These are phyloP conservation scores for Chrysolina americana DNA, from an alignment of 2,888 invertebrate species.

Conservation along the genomic window DNA sequence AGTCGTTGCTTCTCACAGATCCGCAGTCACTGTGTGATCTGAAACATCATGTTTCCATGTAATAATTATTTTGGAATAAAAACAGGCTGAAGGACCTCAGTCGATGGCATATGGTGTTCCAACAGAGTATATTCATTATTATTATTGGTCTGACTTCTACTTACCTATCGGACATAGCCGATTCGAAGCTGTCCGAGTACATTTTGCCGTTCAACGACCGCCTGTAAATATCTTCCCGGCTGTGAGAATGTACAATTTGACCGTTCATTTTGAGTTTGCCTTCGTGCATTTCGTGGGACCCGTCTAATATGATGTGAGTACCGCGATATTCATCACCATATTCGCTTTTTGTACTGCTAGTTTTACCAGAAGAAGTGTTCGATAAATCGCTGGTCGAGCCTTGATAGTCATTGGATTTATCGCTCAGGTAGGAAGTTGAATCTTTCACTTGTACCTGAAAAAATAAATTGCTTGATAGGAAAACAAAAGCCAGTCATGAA, in stretches of 20 bases:
- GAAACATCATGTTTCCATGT: slow-evolving; percentile 46
- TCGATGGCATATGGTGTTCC: no score
- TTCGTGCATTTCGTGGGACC: slow-evolving; percentile 60
- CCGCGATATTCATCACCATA: slow-evolving; percentile 68
- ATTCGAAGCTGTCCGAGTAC: slow-evolving; percentile 77
- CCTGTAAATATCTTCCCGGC: slow-evolving; percentile 65
- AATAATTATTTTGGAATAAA: no score
- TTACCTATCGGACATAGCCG: slow-evolving; percentile 69
- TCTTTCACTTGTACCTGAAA: slow-evolving; percentile 78
- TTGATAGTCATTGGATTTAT: slow-evolving; percentile 59
- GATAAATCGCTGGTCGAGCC: slow-evolving; percentile 68
- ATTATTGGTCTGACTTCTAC: slow-evolving; percentile 28
- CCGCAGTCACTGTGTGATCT: slow-evolving; percentile 84
- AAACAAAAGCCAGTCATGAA: no score
- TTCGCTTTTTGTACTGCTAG: slow-evolving; percentile 64
- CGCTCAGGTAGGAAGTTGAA: slow-evolving; percentile 71
- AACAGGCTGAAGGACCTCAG: no score
- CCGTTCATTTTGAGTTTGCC: slow-evolving; percentile 70
- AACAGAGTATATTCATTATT: no score
- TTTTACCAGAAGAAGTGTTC: slow-evolving; percentile 65
- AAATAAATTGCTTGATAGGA: background rate
- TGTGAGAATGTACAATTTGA: slow-evolving; percentile 61
- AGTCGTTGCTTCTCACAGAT: slow-evolving; percentile 76
- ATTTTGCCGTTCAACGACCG: slow-evolving; percentile 67
- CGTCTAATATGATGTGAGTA: slow-evolving; percentile 71